Evolutionary conservation across 2,113 vertebrate species (phyloP).

Genomic region (Columba janthina): DNA sequence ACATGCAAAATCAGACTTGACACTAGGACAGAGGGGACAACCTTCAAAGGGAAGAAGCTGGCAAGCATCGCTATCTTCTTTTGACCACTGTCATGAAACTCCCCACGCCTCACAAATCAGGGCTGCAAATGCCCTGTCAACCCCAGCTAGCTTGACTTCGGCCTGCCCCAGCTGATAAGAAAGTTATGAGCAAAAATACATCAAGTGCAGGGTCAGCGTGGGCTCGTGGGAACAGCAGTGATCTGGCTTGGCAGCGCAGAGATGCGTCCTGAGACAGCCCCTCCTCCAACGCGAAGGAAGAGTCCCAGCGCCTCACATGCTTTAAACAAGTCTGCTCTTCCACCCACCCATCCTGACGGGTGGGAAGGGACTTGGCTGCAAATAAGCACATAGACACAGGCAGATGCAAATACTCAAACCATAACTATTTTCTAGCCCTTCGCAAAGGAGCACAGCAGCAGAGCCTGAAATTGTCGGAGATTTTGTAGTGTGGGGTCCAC

Average conservation of each 20-base stretch:
- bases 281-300: neutral
- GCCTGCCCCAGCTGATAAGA: conserved; percentile 19
- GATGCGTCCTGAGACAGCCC: neutral
- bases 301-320: neutral
- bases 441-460: fast-evolving
- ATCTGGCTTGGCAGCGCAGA: neutral
- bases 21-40: neutral
- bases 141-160: neutral
- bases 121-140: neutral
- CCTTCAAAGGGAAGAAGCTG: neutral
- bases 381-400: fast-evolving
- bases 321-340: neutral
- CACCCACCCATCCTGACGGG: fast-evolving
- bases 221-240: conserved; percentile 44
- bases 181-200: neutral
- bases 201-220: neutral
- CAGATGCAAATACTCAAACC: neutral
- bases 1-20: neutral
- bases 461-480: neutral
- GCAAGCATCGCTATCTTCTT: neutral
- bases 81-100: neutral
- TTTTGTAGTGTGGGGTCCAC: fast-evolving
- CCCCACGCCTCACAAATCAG: neutral
- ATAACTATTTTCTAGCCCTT: fast-evolving
- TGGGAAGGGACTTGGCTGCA: neutral